phyloP scores from a whole-genome alignment of 2,113 vertebrate species.

The Odobenus rosmarus region DNA sequence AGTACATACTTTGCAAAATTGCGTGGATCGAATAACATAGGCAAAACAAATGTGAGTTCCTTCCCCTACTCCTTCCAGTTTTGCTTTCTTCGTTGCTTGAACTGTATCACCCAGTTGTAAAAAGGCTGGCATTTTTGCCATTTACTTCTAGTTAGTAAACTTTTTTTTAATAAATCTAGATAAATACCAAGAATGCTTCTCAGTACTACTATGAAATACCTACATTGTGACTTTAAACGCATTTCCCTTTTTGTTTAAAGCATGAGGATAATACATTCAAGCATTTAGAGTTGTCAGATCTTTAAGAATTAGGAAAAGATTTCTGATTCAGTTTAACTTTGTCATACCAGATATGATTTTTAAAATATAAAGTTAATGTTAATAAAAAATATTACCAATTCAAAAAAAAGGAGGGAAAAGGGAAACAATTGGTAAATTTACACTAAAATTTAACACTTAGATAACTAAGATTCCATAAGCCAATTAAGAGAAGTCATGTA shows the following conservation, averaged over 20 bases:
- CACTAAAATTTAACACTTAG: slow-evolving; percentile 18
- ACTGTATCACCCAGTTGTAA: background rate
- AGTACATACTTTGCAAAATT: background rate
- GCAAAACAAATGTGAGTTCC: background rate
- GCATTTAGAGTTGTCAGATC: slow-evolving; percentile 14
- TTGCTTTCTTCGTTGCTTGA: slow-evolving; percentile 20
- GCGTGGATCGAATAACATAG: background rate
- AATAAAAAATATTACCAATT: slow-evolving; percentile 47
- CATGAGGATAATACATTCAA: background rate
- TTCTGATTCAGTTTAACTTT: slow-evolving; percentile 49
- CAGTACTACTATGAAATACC: background rate
- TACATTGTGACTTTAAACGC: slow-evolving; percentile 39
- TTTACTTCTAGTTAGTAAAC: background rate
- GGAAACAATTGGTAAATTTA: slow-evolving; percentile 6
- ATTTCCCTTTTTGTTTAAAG: slow-evolving; percentile 48
- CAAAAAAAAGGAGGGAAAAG: background rate
- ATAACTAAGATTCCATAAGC: background rate
- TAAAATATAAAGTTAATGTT: slow-evolving; percentile 37
- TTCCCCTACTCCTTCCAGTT: background rate
- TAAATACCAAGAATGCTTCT: slow-evolving; percentile 18
- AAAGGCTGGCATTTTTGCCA: background rate
- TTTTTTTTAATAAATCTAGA: slow-evolving; percentile 24
- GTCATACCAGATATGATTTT: slow-evolving; percentile 43
- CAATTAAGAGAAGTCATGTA: slow-evolving; percentile 40
- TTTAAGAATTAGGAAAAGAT: slow-evolving; percentile 49